These are phyloP conservation scores for Myotis planiceps DNA, from an alignment of 2,797 vertebrate species.

Conservation along the genomic window DNA sequence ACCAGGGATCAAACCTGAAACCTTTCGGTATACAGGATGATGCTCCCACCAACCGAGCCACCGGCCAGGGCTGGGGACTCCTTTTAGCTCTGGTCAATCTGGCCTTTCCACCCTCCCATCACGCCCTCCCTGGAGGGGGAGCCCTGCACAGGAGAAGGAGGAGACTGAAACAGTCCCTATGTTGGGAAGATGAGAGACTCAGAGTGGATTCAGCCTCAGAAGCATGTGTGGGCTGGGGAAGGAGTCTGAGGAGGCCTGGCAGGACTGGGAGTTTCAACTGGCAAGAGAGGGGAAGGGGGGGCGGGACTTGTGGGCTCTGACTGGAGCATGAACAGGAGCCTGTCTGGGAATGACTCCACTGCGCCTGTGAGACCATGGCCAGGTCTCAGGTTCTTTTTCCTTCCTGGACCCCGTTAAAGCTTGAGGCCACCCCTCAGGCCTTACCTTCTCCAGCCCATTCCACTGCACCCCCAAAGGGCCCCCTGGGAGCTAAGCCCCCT, in stretches of 20 bases:
- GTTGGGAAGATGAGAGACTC: neutral
- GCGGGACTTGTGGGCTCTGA: neutral
- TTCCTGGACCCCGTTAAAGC: neutral
- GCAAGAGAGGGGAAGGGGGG: neutral
- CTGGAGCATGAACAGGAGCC: neutral
- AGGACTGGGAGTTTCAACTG: neutral
- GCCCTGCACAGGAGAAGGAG: neutral
- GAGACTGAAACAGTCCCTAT: neutral
- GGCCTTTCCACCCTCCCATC: neutral
- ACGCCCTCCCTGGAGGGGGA: too few species aligned
- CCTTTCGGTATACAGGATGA: neutral
- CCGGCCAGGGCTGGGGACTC: neutral
- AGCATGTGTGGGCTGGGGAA: neutral
- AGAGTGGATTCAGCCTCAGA: neutral
- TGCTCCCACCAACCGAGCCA: neutral
- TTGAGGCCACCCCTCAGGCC: neutral
- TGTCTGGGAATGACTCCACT: neutral
- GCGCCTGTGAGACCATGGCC: neutral
- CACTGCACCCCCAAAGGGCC: neutral
- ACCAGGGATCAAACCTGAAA: neutral
- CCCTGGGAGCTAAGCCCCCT: constrained; percentile 56
- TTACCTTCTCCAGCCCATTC: neutral
- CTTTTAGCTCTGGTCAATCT: neutral
- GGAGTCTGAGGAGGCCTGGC: too few species aligned
- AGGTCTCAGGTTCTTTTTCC: neutral